Conservation (phyloP, 35 echinoderm and acorn worm genomes). For the Stichopus chloronotus region DNA sequence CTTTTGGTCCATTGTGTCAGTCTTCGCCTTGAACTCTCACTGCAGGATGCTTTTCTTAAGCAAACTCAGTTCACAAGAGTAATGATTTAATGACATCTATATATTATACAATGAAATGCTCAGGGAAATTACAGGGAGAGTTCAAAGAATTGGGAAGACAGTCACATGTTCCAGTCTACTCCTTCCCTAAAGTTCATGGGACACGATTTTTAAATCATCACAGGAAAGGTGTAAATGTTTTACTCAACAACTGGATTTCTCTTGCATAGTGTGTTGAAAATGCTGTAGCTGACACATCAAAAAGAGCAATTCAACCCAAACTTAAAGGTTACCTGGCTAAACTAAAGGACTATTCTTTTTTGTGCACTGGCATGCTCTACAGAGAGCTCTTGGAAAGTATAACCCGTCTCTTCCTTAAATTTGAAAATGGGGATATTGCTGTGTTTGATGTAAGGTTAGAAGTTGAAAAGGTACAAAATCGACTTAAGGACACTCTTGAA, state of each 20-base stretch:
- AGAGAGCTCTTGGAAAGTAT: constrained; percentile 53
- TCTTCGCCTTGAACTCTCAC: constrained; percentile 65
- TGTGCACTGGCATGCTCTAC: constrained; percentile 32
- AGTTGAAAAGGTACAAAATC: constrained; percentile 40
- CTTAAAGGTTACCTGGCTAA: constrained; percentile 30
- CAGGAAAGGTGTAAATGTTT: constrained; percentile 61
- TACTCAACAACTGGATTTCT: constrained; percentile 66
- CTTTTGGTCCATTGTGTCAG: constrained; percentile 65
- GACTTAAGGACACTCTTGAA: constrained; percentile 26
- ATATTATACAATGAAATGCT: constrained; percentile 71
- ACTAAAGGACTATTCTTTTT: constrained; percentile 42
- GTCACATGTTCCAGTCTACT: constrained; percentile 42
- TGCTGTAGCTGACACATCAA: constrained; percentile 45
- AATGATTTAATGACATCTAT: constrained; percentile 62
- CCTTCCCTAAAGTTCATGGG: constrained; percentile 55
- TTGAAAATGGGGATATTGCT: constrained; percentile 48
- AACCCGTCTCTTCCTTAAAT: constrained; percentile 55
- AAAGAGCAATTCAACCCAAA: constrained; percentile 30
- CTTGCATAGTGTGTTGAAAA: constrained; percentile 61
- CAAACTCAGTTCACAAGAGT: constrained; percentile 47
- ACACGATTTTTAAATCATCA: constrained; percentile 74
- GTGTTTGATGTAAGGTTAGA: constrained; percentile 60
- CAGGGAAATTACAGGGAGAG: constrained; percentile 73
- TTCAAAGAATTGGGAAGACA: constrained; percentile 59
- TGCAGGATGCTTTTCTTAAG: constrained; percentile 70